Conservation (phyloP, 2,888 invertebrate genomes). For the Lithophane leautieri region DNA sequence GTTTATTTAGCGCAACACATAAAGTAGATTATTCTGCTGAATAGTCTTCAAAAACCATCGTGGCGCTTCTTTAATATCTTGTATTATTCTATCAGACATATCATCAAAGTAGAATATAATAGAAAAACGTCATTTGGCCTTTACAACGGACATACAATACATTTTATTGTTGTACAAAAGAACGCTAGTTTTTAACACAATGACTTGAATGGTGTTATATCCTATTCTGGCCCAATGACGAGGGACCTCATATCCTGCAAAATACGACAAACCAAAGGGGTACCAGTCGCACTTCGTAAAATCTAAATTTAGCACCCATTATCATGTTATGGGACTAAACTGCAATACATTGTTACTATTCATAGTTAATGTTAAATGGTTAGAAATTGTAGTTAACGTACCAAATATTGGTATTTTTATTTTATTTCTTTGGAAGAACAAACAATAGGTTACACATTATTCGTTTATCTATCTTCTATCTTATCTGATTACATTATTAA, state of each 20-base stretch:
- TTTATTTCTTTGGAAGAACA: too few relatives aligned
- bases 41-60: background rate
- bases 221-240: conserved; percentile 43
- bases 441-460: too few relatives aligned
- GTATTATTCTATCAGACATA: conserved; percentile 5
- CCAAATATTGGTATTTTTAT: too few relatives aligned
- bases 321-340: background rate
- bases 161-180: conserved; percentile 49
- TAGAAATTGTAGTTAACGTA: too few relatives aligned
- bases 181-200: conserved; percentile 42
- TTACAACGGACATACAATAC: conserved; percentile 43
- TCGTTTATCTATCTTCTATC: too few relatives aligned
- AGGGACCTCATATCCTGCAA: conserved; percentile 65
- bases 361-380: too few relatives aligned
- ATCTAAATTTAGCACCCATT: conserved; percentile 62
- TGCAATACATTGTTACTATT: background rate
- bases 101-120: conserved; percentile 37
- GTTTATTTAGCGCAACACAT: background rate
- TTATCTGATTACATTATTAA: too few relatives aligned
- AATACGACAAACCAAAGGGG: conserved; percentile 41
- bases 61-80: conserved; percentile 12
- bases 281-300: conserved; percentile 33
- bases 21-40: background rate
- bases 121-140: conserved; percentile 46
- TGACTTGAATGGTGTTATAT: conserved; percentile 30